These are phyloP conservation scores for Acanthosoma haemorrhoidale DNA, from an alignment of 2,888 invertebrate species.

Conservation along the genomic window DNA sequence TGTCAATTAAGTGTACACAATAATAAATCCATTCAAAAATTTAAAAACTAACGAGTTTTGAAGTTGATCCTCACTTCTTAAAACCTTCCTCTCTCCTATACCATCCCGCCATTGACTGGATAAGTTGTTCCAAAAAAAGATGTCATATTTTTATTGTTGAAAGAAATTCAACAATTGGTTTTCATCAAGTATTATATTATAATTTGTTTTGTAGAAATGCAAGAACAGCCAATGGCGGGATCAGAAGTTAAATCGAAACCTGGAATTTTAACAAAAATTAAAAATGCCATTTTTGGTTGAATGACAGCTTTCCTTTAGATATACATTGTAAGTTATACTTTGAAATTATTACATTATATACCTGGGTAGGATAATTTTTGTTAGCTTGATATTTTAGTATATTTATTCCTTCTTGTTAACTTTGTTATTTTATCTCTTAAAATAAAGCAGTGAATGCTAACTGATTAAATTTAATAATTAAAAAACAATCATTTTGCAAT, in stretches of 20 bases:
- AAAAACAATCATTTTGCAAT: too few species aligned
- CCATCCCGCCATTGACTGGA: constrained; percentile 25
- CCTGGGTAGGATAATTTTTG: too few species aligned
- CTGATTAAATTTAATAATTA: too few species aligned
- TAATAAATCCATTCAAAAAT: too few species aligned
- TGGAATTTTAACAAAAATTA: constrained; percentile 55
- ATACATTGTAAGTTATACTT: constrained; percentile 18
- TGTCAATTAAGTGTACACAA: too few species aligned
- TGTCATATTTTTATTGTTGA: background rate
- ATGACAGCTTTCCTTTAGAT: background rate
- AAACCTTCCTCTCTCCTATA: background rate
- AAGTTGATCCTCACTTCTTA: background rate
- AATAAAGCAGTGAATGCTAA: too few species aligned
- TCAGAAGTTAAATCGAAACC: constrained; percentile 49
- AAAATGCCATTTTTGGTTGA: constrained; percentile 58
- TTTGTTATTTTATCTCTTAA: too few species aligned
- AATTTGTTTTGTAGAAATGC: constrained; percentile 48
- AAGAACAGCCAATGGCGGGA: constrained; percentile 47
- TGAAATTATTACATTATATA: too few species aligned
- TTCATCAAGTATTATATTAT: background rate
- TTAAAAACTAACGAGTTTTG: background rate
- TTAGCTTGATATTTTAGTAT: too few species aligned
- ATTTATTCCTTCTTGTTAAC: too few species aligned
- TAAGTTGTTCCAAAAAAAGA: background rate
- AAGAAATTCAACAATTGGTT: background rate